These are phyloP conservation scores for Sarcophaga subvicina DNA, from an alignment of 2,888 invertebrate genomes.

Conservation along the genomic window DNA sequence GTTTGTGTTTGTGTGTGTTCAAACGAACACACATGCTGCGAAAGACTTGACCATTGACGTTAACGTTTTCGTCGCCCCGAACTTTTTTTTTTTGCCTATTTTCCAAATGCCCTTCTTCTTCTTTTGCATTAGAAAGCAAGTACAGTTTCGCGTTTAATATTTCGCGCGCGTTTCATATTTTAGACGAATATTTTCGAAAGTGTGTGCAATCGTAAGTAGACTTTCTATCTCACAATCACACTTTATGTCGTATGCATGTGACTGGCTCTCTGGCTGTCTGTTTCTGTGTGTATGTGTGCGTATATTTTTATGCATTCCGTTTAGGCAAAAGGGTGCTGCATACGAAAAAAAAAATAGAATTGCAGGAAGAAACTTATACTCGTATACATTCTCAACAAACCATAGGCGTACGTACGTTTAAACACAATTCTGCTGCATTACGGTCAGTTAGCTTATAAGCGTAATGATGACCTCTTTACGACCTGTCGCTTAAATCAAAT, in stretches of 20 bases:
- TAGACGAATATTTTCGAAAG: constrained; percentile 62
- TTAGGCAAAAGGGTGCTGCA: constrained; percentile 53
- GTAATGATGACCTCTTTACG: too few species aligned
- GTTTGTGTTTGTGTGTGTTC: constrained; percentile 74
- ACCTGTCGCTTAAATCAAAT: too few species aligned
- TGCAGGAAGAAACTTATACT: not conserved
- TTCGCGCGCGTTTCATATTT: constrained; percentile 69
- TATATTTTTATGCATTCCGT: constrained; percentile 5
- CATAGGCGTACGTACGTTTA: not conserved
- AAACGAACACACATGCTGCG: constrained; percentile 73
- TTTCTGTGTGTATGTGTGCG: not conserved
- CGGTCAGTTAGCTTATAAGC: too few species aligned
- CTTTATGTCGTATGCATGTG: constrained; percentile 2
- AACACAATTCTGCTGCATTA: not conserved
- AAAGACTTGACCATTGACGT: constrained; percentile 68
- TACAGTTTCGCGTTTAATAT: constrained; percentile 76
- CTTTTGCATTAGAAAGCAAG: constrained; percentile 66
- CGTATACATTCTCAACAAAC: not conserved
- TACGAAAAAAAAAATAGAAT: not conserved
- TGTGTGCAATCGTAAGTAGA: constrained; percentile 45
- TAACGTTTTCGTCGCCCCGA: constrained; percentile 26
- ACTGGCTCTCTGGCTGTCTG: not conserved
- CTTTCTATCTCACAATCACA: constrained; percentile 7
- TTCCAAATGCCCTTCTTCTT: constrained; percentile 54
- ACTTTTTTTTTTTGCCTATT: constrained; percentile 57